phyloP scores from a whole-genome alignment of 2,113 vertebrate genomes.

The Ammodramus savannarum region DNA sequence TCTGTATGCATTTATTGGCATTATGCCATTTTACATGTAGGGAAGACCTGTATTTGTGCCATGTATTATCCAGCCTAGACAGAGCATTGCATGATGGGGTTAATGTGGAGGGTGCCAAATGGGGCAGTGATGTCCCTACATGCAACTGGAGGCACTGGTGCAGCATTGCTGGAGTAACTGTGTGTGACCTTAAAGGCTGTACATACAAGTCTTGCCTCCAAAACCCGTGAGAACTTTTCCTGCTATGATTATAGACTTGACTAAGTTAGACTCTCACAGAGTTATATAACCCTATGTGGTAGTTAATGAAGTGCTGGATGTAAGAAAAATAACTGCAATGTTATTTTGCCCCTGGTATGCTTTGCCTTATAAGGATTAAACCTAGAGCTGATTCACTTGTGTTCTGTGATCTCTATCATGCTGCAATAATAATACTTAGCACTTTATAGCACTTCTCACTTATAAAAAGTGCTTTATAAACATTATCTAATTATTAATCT shows the following conservation, averaged over 20 bases:
- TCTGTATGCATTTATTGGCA: neutral
- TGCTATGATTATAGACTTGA: conserved; percentile 74
- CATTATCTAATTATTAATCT: conserved; percentile 65
- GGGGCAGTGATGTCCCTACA: neutral
- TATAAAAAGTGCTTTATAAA: conserved; percentile 57
- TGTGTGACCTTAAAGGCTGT: conserved; percentile 62
- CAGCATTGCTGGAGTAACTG: conserved; percentile 60
- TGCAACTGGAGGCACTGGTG: neutral
- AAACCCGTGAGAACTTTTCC: conserved; percentile 70
- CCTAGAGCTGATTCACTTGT: conserved; percentile 65
- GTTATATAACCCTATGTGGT: conserved; percentile 69
- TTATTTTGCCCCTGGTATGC: conserved; percentile 61
- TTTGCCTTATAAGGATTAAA: conserved; percentile 69
- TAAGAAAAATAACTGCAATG: conserved; percentile 69
- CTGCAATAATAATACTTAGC: conserved; percentile 55
- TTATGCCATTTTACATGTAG: neutral
- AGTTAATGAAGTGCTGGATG: conserved; percentile 75
- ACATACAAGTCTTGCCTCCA: conserved; percentile 33
- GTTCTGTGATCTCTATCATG: conserved; percentile 60
- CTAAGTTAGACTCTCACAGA: conserved; percentile 65
- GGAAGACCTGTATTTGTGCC: neutral
- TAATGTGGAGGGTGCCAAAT: neutral
- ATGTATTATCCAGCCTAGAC: neutral
- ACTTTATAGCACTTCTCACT: conserved; percentile 50
- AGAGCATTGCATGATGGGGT: neutral